Evolutionary conservation across 2,113 vertebrate species (phyloP), one percentile per base, ranked within the genome.

Genomic region (Indicator indicator): DNA sequence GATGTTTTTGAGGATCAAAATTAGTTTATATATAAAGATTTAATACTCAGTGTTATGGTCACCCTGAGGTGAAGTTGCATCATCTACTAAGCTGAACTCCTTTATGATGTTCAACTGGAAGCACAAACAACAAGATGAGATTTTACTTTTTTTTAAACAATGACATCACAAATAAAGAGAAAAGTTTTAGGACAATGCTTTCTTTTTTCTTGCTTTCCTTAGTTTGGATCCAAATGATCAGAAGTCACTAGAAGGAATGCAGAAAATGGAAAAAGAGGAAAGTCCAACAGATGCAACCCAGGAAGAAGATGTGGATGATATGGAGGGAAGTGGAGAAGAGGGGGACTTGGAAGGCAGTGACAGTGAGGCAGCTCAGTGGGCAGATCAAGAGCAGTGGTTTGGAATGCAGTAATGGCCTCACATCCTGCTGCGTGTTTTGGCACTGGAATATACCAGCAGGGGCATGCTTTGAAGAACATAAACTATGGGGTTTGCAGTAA

Each of bases 221-320:
- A 99, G 99, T 94, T 97, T 99, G 98, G 99, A 99, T 95, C 99
- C 99, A 46, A 99, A 99, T 9, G 99, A 99, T 93, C 99, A 99
- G 98, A 99, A 99, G 98, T 99, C 99, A 20, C 96, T 99, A 54
- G 99, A 99, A 92, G 99, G 99, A 36, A 98, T 99, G 99, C 99
- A 99, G 98, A 99, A 99, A 96, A 99, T 99, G 99, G 99, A 99
- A 96, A 99, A 99, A 94, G 99, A 99, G 96, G 99, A 99, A 96
- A 99, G 99, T 67, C 99, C 99, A 63, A 98, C 99, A 1, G 99
- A 99, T 11, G 99, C 99, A 73, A 99, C 99, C 2, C 99, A 99
- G 96, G 99, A 99, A 93, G 99, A 99, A 85, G 99, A 99, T 16
- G 99, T 99, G 16, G 99, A 99, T 11, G 99, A 99, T 96, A 99